Evolutionary conservation across 2,888 invertebrate species (phyloP).

Genomic region (Mythimna pallens): DNA sequence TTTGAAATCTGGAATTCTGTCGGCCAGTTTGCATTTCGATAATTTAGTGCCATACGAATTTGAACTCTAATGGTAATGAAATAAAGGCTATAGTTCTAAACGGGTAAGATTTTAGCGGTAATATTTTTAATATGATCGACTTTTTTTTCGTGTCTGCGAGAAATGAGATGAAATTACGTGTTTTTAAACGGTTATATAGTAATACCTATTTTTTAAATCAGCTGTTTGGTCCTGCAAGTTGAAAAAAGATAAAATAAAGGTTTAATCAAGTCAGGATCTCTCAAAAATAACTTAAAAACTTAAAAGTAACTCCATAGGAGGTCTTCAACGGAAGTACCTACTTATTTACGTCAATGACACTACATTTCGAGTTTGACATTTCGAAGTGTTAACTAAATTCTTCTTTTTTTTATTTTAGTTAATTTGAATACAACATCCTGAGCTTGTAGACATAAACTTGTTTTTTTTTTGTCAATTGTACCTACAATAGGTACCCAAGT

Average conservation of each 20-base stretch:
- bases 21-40: conserved; percentile 59
- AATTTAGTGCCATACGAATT: conserved; percentile 31
- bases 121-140: conserved; percentile 19
- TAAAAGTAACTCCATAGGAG: conserved; percentile 18
- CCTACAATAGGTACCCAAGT: background rate
- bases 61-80: background rate
- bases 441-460: background rate
- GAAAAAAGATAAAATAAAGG: background rate
- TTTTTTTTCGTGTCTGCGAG: conserved; percentile 34
- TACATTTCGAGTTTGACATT: conserved; percentile 31
- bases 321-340: conserved; percentile 41
- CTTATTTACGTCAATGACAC: conserved; percentile 17
- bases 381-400: conserved; percentile 21
- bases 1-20: conserved; percentile 82
- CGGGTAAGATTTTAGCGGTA: conserved; percentile 42
- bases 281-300: background rate
- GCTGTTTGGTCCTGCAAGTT: conserved; percentile 15
- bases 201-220: conserved; percentile 20
- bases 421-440: background rate
- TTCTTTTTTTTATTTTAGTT: background rate
- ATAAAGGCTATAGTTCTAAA: conserved; percentile 26
- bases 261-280: background rate
- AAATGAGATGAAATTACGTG: conserved; percentile 49
- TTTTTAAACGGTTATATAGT: conserved; percentile 28
- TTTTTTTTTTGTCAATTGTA: background rate